These are phyloP conservation scores for Tubulanus polymorphus DNA, from an alignment of 2,888 invertebrate species.

Conservation along the genomic window DNA sequence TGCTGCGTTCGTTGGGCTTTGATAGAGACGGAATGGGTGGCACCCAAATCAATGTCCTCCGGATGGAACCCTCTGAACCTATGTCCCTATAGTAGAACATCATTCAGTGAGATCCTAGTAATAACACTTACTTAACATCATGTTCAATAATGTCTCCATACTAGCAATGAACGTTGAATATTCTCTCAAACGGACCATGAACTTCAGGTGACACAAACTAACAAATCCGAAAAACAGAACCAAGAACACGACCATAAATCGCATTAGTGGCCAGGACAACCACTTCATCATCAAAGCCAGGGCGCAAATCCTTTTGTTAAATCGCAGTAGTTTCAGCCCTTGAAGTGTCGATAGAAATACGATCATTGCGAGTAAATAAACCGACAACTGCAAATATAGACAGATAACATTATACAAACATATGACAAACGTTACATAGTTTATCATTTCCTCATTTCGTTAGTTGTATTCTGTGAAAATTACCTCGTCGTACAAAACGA, in stretches of 20 bases:
- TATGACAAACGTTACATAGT: too few species aligned
- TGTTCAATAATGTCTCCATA: conserved; percentile 39
- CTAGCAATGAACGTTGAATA: conserved; percentile 33
- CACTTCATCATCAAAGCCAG: conserved; percentile 39
- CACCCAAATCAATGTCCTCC: too few species aligned
- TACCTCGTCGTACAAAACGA: conserved; percentile 12
- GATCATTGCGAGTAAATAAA: conserved; percentile 47
- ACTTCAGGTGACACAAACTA: conserved; percentile 27
- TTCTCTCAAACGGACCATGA: conserved; percentile 22
- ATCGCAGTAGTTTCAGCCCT: conserved; percentile 41
- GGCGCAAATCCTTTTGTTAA: conserved; percentile 23
- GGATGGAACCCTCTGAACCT: too few species aligned
- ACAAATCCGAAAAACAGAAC: conserved; percentile 26
- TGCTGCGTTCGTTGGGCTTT: too few species aligned
- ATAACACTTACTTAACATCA: conserved; percentile 46
- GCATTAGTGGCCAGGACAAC: conserved; percentile 36
- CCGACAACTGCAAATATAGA: conserved; percentile 38
- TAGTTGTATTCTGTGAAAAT: conserved; percentile 18
- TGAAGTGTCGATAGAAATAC: conserved; percentile 52
- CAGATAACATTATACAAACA: too few species aligned
- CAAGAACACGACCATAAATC: conserved; percentile 46
- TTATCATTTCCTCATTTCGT: too few species aligned
- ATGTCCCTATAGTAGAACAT: too few species aligned
- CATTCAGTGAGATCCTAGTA: too few species aligned
- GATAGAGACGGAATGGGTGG: too few species aligned